Base-by-base conservation (phyloP, 2,888 invertebrate genomes). In the Drosophila multiciliata region DNA sequence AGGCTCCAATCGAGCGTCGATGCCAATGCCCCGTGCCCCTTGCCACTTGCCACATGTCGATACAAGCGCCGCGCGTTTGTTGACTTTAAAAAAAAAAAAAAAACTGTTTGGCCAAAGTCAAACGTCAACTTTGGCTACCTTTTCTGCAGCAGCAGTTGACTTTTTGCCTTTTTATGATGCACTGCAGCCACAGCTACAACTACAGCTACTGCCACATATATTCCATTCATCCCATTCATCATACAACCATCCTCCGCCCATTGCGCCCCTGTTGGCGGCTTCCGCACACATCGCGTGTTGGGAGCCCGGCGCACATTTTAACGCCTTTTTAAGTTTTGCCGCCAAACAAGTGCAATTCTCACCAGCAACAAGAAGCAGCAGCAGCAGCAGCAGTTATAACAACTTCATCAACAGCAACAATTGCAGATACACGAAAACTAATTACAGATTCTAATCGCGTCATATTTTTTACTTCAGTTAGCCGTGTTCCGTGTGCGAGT, bases 391-490 rank as follows among this genome's bases (percentile, higher is more conserved):
- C 65, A 54, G 38, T 64, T 15, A 12, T 59, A 50, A 29, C 66
- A 73, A n/a, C 60, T 62, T 50, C 66, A 57, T 48, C 70, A 71
- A 72, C 75, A 90, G 87, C 90, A 90, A 89, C 90, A 90, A 88
- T 90, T 90, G 89, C 83, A 86, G 87, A 89, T 87, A 87, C 89
- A 87, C 87, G 83, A 85, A 89, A 88, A 90, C 89, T 91, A 90
- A 91, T 90, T 90, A 90, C 82, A 90, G 90, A 90, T 91, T 91
- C 90, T 91, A 91, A 90, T 90, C 90, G 89, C 91, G 91, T 91
- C 91, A 87, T 86, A 90, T 87, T 78, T 83, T 86, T 81, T 67
- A 55, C 50, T 66, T 62, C 66, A 77, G 73, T 79, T 66, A 20
- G 66, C 66, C 65, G 77, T 80, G 70, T 89, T 88, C 80, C 90